Percentiles rank a stretch among this genome's conserved stretches.
These are phyloP conservation scores for Chloromyia formosa DNA, from an alignment of 2,888 invertebrate species.

Conservation along the genomic window DNA sequence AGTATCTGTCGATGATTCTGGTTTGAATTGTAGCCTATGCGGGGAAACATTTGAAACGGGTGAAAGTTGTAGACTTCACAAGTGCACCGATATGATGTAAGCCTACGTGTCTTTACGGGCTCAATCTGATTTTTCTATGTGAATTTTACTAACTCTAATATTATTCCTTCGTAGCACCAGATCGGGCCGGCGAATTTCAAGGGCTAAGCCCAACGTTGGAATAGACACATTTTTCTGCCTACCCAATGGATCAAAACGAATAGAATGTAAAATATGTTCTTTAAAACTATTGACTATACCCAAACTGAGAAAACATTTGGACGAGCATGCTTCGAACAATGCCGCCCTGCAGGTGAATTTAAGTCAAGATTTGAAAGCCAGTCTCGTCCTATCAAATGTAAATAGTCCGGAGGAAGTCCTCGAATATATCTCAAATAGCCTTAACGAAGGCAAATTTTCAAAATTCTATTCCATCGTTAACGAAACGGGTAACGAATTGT, in stretches of 20 bases:
- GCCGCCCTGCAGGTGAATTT: slow-evolving; percentile 50
- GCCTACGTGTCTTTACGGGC: too few relatives aligned
- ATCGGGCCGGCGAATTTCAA: too few relatives aligned
- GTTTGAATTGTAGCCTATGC: slow-evolving; percentile 55
- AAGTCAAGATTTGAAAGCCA: slow-evolving; percentile 50
- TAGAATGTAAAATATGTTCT: slow-evolving; percentile 60
- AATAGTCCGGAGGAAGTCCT: neutral
- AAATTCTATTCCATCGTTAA: slow-evolving; percentile 59
- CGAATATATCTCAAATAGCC: slow-evolving; percentile 31
- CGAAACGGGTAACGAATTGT: slow-evolving; percentile 58
- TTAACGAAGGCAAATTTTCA: slow-evolving; percentile 18
- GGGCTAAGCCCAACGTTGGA: neutral
- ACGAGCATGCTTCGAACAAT: slow-evolving; percentile 51
- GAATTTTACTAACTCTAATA: too few relatives aligned
- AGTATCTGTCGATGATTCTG: too few relatives aligned
- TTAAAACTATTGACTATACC: slow-evolving; percentile 54
- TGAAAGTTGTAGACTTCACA: slow-evolving; percentile 50
- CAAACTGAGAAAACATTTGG: slow-evolving; percentile 56
- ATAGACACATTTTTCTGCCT: slow-evolving; percentile 52
- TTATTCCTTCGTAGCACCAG: too few relatives aligned
- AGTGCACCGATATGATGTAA: slow-evolving; percentile 52
- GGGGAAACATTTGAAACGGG: slow-evolving; percentile 58
- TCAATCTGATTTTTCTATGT: too few relatives aligned
- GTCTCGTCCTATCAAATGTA: too few relatives aligned
- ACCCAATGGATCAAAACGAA: slow-evolving; percentile 53